phyloP scores from a whole-genome alignment of 2,888 invertebrate genomes.

The Antheraea yamamai region DNA sequence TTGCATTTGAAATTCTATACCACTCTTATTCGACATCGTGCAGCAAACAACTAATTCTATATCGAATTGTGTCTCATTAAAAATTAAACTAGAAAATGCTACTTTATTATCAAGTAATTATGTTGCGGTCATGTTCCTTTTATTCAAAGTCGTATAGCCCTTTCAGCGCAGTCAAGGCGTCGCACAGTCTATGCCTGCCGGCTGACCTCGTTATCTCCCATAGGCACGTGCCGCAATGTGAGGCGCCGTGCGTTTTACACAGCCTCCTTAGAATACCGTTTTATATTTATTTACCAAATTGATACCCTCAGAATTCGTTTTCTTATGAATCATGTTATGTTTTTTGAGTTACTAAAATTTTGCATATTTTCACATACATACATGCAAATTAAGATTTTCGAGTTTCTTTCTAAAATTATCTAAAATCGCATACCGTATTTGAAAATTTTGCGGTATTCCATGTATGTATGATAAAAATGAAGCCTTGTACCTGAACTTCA shows the following conservation, averaged over 20 bases:
- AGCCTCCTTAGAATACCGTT: neutral
- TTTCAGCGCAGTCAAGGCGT: slow-evolving; percentile 24
- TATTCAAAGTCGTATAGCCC: slow-evolving; percentile 7
- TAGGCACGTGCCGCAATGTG: slow-evolving; percentile 20
- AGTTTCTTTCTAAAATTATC: no score
- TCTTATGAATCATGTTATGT: no score
- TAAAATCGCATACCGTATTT: no score
- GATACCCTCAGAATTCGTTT: neutral
- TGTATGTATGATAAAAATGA: no score
- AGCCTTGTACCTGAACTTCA: no score
- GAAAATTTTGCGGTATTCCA: no score
- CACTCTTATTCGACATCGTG: neutral
- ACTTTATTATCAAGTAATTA: neutral
- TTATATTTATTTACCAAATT: neutral
- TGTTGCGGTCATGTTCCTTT: neutral
- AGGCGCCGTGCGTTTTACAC: neutral
- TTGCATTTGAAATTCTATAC: neutral
- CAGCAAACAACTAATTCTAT: neutral
- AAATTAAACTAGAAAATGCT: neutral
- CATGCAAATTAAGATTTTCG: no score
- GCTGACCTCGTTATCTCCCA: slow-evolving; percentile 25
- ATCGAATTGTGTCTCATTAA: neutral
- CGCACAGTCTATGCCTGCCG: slow-evolving; percentile 23
- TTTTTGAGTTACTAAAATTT: no score
- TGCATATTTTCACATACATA: no score